A percentile compares a stretch with the other conserved stretches of the same genome.
Conservation (phyloP, 2,888 invertebrate genomes). For the Drosophila atripex region DNA sequence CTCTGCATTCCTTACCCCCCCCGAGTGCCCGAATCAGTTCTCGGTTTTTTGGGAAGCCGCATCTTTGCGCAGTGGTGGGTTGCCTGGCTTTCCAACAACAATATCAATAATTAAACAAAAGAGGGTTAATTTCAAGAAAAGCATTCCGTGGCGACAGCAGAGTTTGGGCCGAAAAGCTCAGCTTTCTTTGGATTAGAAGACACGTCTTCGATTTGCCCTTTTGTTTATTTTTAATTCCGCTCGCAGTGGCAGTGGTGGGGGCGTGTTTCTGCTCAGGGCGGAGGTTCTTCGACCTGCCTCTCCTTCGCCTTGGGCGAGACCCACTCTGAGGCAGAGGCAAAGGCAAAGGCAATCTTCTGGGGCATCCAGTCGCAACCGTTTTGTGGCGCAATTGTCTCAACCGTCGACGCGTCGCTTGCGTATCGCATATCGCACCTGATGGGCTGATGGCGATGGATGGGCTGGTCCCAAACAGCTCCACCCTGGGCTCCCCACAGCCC, state of each 20-base stretch:
- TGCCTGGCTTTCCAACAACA: not conserved
- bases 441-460: conserved; percentile 25
- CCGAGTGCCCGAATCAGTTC: conserved; percentile 39
- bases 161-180: too few species aligned
- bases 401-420: conserved; percentile 57
- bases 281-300: conserved; percentile 14
- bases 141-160: too few species aligned
- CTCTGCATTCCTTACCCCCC: conserved; percentile 19
- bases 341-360: conserved; percentile 60
- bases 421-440: conserved; percentile 82
- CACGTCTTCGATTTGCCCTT: conserved; percentile 3
- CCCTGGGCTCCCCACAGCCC: not conserved
- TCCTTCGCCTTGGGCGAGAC: conserved; percentile 4
- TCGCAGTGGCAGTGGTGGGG: conserved; percentile 58
- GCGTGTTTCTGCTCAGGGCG: conserved; percentile 32
- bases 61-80: not conserved
- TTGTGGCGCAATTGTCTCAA: conserved; percentile 74
- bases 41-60: conserved; percentile 19
- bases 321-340: not conserved
- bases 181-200: not conserved
- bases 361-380: conserved; percentile 76
- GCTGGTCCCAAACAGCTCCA: conserved; percentile 10
- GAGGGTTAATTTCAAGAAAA: not conserved
- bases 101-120: conserved; percentile 1
- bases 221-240: too few species aligned